Conservation (phyloP, 2,797 vertebrate species). For the Pogoniulus pusillus region DNA sequence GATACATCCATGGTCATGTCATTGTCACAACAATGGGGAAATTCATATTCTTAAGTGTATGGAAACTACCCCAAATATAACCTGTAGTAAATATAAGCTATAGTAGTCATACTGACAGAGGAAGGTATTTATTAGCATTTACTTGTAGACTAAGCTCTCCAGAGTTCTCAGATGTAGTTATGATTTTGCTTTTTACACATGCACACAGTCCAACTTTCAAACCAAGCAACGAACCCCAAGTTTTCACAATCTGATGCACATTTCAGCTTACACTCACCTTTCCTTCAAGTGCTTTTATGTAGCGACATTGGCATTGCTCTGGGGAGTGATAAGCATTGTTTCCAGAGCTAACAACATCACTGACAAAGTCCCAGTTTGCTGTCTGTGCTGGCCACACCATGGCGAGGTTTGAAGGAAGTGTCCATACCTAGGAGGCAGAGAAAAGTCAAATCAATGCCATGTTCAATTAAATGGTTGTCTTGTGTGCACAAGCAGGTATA, state of each 20-base stretch:
- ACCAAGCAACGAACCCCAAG: neutral
- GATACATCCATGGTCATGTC: neutral
- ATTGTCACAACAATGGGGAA: neutral
- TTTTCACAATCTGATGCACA: neutral
- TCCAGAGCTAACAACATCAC: conserved; percentile 87
- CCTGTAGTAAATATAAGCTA: no score
- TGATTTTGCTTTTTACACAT: neutral
- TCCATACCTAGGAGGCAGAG: conserved; percentile 76
- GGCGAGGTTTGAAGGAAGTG: conserved; percentile 85
- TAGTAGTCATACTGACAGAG: neutral
- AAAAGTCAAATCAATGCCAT: neutral
- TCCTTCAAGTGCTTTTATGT: conserved; percentile 88
- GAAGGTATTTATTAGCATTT: neutral
- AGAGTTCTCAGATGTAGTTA: neutral
- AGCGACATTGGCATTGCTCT: conserved; percentile 87
- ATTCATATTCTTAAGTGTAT: neutral
- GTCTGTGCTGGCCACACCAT: conserved; percentile 88
- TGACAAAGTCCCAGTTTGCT: conserved; percentile 92
- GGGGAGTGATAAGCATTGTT: conserved; percentile 88
- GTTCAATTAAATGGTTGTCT: neutral
- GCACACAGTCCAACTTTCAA: accelerated
- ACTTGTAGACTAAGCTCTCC: neutral
- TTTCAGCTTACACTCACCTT: conserved; percentile 74
- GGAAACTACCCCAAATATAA: neutral
- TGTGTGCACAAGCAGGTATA: neutral